Percentiles rank a stretch among this genome's conserved stretches.
phyloP scores from a whole-genome alignment of 92 coral and sea anemone genomes.

The Zoanthus gigantus region DNA sequence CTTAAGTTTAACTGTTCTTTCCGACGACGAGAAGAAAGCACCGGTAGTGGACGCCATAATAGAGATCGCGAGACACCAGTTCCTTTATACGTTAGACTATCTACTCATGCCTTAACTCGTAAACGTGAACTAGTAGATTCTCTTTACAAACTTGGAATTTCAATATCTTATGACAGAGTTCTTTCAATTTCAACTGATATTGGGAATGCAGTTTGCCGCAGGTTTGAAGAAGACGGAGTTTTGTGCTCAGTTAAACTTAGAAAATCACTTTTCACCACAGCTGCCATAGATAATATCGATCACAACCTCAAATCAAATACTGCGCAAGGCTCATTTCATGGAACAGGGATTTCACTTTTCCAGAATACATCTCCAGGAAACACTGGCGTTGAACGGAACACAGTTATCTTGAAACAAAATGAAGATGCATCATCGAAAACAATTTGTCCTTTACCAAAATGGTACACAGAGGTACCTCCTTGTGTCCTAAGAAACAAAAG shows the following conservation, averaged over 20 bases:
- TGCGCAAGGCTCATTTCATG: constrained; percentile 69
- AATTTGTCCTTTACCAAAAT: constrained; percentile 22
- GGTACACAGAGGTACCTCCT: constrained; percentile 10
- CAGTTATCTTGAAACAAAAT: neutral
- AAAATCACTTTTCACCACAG: constrained; percentile 53
- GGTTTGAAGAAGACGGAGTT: constrained; percentile 52
- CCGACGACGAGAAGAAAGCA: constrained; percentile 51
- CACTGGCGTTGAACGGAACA: constrained; percentile 26
- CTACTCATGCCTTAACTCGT: constrained; percentile 70
- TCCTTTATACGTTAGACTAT: constrained; percentile 59
- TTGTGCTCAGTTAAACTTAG: constrained; percentile 63
- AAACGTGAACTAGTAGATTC: constrained; percentile 69
- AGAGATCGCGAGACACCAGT: constrained; percentile 68
- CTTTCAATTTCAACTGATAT: constrained; percentile 63
- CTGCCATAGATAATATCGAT: constrained; percentile 70
- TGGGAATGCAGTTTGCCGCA: constrained; percentile 60
- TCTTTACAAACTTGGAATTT: constrained; percentile 58
- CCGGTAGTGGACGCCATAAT: constrained; percentile 51
- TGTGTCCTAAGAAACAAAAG: constrained; percentile 8
- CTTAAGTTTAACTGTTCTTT: constrained; percentile 58
- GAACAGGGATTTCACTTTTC: constrained; percentile 71
- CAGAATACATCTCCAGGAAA: constrained; percentile 53
- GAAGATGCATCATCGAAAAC: neutral
- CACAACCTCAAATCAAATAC: constrained; percentile 71
- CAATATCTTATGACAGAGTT: constrained; percentile 67